These are phyloP conservation scores for Erpobdella octoculata DNA, from an alignment of 2,888 invertebrate species.

Conservation along the genomic window DNA sequence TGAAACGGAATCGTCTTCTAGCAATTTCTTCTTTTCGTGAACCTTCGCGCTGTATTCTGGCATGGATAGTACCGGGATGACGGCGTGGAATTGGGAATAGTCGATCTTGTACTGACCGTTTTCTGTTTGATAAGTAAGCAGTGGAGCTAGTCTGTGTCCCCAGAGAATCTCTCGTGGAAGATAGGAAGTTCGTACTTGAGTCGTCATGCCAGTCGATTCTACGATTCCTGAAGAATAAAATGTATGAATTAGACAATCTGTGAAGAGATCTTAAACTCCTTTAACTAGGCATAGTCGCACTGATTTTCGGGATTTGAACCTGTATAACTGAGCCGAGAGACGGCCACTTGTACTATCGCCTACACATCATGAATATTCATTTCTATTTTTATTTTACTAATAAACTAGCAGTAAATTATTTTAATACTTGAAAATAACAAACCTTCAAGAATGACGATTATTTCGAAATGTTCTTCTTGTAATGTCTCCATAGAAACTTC, in stretches of 20 bases:
- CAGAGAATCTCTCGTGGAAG: constrained; percentile 53
- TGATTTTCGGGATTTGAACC: not conserved
- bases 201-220: constrained; percentile 34
- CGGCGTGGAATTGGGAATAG: constrained; percentile 50
- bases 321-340: too few species aligned
- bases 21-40: constrained; percentile 7
- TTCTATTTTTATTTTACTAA: too few species aligned
- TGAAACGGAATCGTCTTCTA: not conserved
- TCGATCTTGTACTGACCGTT: constrained; percentile 52
- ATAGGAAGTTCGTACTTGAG: constrained; percentile 55
- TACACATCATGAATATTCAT: too few species aligned
- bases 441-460: constrained; percentile 77
- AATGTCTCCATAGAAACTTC: constrained; percentile 82
- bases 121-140: constrained; percentile 52
- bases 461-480: constrained; percentile 83
- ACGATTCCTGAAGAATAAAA: constrained; percentile 32
- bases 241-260: too few species aligned
- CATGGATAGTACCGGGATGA: constrained; percentile 52
- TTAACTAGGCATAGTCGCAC: not conserved
- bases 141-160: constrained; percentile 51
- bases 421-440: not conserved
- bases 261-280: not conserved
- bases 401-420: too few species aligned
- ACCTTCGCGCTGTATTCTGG: constrained; percentile 48
- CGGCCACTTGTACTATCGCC: too few species aligned